phyloP scores from a whole-genome alignment of 1,140 invertebrate genomes.

The Laupala kohalensis region DNA sequence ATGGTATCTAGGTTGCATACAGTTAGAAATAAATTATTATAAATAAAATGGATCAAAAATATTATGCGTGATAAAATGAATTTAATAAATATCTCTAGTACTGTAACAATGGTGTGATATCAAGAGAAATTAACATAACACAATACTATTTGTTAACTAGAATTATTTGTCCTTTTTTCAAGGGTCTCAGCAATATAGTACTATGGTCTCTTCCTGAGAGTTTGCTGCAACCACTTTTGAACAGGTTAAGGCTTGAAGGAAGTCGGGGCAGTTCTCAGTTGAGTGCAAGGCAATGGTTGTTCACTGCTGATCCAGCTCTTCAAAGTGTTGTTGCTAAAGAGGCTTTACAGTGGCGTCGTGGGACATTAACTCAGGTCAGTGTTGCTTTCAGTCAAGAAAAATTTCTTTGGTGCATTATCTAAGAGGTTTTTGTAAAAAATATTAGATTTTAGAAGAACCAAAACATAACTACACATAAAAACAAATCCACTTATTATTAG shows the following conservation, averaged over 20 bases:
- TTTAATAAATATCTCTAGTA: too few species aligned
- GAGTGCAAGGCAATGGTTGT: constrained; percentile 54
- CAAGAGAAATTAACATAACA: background rate
- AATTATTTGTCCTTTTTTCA: background rate
- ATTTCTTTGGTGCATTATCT: too few species aligned
- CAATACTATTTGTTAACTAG: background rate
- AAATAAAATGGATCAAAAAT: too few species aligned
- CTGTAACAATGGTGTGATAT: too few species aligned
- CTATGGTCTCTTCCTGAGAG: constrained; percentile 62
- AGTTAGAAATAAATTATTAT: too few species aligned
- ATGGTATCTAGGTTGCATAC: too few species aligned
- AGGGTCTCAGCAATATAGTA: constrained; percentile 58
- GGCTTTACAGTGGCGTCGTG: constrained; percentile 65
- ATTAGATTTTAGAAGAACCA: too few species aligned
- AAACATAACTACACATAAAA: too few species aligned
- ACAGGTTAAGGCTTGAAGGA: constrained; percentile 39
- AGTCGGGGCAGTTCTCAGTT: constrained; percentile 2
- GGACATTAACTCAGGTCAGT: constrained; percentile 41
- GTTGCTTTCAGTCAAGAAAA: too few species aligned
- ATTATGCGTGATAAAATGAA: too few species aligned
- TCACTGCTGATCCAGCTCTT: constrained; percentile 56
- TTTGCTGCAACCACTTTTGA: constrained; percentile 55
- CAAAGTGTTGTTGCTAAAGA: constrained; percentile 72
- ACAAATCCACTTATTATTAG: too few species aligned
- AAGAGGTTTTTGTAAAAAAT: too few species aligned